These are phyloP conservation scores for Hylaeus volcanicus DNA, from an alignment of 1,140 invertebrate genomes.

Conservation along the genomic window DNA sequence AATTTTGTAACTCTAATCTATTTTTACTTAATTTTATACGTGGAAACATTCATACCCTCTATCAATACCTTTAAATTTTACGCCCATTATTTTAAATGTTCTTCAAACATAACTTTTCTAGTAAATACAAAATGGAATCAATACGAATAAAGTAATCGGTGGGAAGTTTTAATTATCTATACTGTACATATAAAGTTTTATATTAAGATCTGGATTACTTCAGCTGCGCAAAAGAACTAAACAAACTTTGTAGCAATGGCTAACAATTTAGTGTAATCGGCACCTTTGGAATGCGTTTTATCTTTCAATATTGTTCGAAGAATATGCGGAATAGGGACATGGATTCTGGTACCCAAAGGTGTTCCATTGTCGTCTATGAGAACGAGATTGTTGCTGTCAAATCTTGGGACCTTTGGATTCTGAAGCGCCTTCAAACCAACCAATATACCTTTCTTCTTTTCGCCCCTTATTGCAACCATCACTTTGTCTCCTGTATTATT, in stretches of 20 bases:
- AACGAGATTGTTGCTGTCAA: conserved; percentile 98
- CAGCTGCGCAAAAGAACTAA: conserved; percentile 76
- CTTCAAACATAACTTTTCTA: not conserved
- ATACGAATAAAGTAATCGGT: too few relatives aligned
- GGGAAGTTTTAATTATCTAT: not conserved
- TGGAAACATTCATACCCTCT: too few relatives aligned
- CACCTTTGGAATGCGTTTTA: conserved; percentile 90
- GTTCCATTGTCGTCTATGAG: conserved; percentile 96
- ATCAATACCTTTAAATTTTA: too few relatives aligned
- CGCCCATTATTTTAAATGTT: not conserved
- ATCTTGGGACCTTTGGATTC: conserved; percentile 91
- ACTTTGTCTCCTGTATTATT: conserved; percentile 88
- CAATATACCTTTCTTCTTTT: conserved; percentile 97
- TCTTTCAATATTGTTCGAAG: conserved; percentile 93
- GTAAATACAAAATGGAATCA: too few relatives aligned
- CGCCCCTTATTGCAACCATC: conserved; percentile 96
- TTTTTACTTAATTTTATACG: too few relatives aligned
- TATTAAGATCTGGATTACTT: not conserved
- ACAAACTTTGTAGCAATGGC: conserved; percentile 96
- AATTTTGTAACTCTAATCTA: too few relatives aligned
- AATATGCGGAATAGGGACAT: conserved; percentile 95
- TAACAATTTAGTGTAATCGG: conserved; percentile 97
- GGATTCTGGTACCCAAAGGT: conserved; percentile 95
- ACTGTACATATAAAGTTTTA: not conserved
- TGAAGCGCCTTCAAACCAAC: conserved; percentile 95